phyloP scores from a whole-genome alignment of 1,140 invertebrate species.

The Drosophila mauritiana region DNA sequence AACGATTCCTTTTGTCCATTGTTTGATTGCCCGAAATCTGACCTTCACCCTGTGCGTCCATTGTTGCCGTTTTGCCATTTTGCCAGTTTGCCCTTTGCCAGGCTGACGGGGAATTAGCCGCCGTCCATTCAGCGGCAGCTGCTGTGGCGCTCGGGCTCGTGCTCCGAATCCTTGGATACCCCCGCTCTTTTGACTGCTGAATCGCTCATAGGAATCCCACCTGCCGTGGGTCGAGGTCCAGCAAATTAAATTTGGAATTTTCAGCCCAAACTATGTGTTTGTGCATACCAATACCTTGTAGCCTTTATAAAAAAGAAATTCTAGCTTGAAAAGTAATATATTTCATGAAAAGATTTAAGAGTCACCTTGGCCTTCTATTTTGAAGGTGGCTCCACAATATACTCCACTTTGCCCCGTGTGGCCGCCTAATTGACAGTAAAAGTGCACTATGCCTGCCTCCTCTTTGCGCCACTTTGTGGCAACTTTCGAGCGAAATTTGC shows the following conservation, averaged over 20 bases:
- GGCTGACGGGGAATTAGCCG: conserved; percentile 61
- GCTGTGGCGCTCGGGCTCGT: conserved; percentile 48
- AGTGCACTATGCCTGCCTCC: not conserved
- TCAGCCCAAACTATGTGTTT: too few species aligned
- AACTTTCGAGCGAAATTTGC: conserved; percentile 9
- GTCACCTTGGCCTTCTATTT: not conserved
- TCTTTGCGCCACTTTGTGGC: conserved; percentile 22
- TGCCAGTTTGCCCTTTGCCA: conserved; percentile 2
- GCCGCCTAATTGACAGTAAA: conserved; percentile 21
- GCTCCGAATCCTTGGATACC: not conserved
- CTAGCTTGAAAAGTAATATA: too few species aligned
- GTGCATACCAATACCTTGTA: too few species aligned
- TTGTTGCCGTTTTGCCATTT: conserved; percentile 56
- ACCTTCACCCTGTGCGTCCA: conserved; percentile 58
- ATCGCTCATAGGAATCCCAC: conserved; percentile 9
- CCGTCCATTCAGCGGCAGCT: conserved; percentile 41
- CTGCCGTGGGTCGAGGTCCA: conserved; percentile 3
- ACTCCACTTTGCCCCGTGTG: conserved; percentile 1
- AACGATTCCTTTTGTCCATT: conserved; percentile 58
- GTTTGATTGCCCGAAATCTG: conserved; percentile 64
- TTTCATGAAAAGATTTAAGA: not conserved
- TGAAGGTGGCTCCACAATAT: conserved; percentile 29
- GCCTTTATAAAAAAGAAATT: too few species aligned
- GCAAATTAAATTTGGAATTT: not conserved
- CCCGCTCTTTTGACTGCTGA: not conserved